A percentile compares a stretch with the other conserved stretches of the same genome.
These are phyloP conservation scores for Plebejus anna DNA, from an alignment of 2,888 invertebrate genomes.

Conservation along the genomic window DNA sequence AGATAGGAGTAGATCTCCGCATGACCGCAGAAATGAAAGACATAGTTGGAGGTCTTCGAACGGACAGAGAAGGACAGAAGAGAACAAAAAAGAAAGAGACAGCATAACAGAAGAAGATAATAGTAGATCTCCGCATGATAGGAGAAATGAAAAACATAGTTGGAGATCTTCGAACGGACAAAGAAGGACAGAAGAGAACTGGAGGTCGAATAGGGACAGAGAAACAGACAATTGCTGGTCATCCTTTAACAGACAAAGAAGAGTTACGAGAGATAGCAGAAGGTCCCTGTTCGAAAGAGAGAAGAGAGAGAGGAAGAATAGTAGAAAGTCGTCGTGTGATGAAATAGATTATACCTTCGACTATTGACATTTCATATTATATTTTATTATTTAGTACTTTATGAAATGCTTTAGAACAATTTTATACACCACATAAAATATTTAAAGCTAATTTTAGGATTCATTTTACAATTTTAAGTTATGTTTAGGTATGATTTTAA, in stretches of 20 bases:
- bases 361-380: neutral
- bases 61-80: neutral
- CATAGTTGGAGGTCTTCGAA: neutral
- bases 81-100: neutral
- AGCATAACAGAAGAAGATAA: neutral
- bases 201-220: neutral
- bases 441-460: neutral
- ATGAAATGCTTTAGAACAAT: neutral
- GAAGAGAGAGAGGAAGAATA: neutral
- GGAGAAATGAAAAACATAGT: neutral
- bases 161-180: neutral
- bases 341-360: slow-evolving; percentile 4
- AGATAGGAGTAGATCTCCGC: neutral
- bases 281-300: neutral
- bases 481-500: neutral
- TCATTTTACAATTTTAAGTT: neutral
- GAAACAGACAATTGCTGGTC: neutral
- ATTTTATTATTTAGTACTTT: neutral
- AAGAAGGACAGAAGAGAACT: neutral
- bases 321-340: neutral
- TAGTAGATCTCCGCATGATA: neutral
- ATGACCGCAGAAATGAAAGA: neutral
- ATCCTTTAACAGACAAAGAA: neutral
- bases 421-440: neutral
- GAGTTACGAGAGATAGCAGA: neutral